Percentiles rank a stretch among this genome's conserved stretches.
Evolutionary conservation across 1,140 invertebrate species (phyloP).

Genomic region (Temnothorax nylanderi): DNA sequence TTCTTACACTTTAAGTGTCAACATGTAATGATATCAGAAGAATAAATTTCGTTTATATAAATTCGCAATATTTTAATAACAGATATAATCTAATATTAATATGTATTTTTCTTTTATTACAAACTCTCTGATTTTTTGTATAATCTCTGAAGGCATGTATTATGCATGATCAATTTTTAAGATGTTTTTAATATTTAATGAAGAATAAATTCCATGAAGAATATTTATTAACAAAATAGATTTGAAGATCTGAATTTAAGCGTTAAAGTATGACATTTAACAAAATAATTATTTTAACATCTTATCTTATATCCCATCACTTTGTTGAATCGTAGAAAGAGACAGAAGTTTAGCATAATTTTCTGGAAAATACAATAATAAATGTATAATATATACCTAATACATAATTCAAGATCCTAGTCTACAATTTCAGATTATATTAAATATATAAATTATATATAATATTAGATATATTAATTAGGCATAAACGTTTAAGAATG

Average conservation of each 20-base stretch:
- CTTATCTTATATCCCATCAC: background rate
- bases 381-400: conserved; percentile 15
- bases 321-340: background rate
- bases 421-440: conserved; percentile 6
- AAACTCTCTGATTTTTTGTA: conserved; percentile 63
- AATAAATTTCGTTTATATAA: conserved; percentile 72
- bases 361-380: background rate
- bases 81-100: conserved; percentile 69
- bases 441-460: no score
- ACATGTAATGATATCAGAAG: conserved; percentile 67
- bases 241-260: conserved; percentile 65
- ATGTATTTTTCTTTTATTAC: conserved; percentile 62
- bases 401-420: background rate
- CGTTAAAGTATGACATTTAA: conserved; percentile 35
- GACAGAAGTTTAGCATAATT: background rate
- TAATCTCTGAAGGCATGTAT: conserved; percentile 66
- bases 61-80: conserved; percentile 71
- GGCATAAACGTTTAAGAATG: background rate
- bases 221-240: conserved; percentile 52
- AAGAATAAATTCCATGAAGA: conserved; percentile 27
- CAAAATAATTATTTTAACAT: conserved; percentile 45
- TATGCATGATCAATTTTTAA: conserved; percentile 56
- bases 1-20: conserved; percentile 61
- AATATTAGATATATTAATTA: background rate
- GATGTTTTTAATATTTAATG: conserved; percentile 47